Percentiles rank a stretch among this genome's conserved stretches.
phyloP scores from a whole-genome alignment of 2,797 vertebrate genomes.

The Champsocephalus esox region DNA sequence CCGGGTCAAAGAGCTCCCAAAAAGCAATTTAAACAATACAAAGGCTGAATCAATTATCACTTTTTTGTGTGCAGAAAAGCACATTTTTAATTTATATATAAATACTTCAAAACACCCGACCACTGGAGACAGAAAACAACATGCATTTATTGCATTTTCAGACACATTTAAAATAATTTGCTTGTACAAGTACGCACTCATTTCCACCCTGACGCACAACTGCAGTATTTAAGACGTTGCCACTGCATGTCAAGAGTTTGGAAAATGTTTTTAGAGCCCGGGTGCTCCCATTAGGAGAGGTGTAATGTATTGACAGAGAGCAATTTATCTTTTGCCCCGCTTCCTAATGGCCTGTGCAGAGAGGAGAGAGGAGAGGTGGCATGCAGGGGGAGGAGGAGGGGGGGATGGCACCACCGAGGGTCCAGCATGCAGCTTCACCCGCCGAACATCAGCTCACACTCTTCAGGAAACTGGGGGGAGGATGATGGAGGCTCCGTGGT shows the following conservation, averaged over 20 bases:
- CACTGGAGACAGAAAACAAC: background rate
- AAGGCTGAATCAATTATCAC: conserved; percentile 27
- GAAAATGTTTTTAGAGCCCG: conserved; percentile 78
- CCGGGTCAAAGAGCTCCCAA: conserved; percentile 68
- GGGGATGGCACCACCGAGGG: conserved; percentile 55
- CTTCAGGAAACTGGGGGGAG: conserved; percentile 34
- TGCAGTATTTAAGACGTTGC: conserved; percentile 61
- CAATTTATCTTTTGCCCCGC: conserved; percentile 85
- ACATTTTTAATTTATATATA: background rate
- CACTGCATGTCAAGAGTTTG: conserved; percentile 76
- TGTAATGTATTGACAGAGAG: conserved; percentile 88
- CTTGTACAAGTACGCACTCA: background rate
- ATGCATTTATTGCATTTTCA: background rate
- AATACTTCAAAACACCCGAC: background rate
- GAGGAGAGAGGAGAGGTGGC: conserved; percentile 54
- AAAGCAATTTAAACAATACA: conserved; percentile 45
- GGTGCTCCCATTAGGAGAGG: conserved; percentile 85
- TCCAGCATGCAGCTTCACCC: conserved; percentile 61
- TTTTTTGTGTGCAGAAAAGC: background rate
- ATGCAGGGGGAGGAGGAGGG: conserved; percentile 34
- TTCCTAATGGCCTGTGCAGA: conserved; percentile 84
- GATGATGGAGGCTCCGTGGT: conserved; percentile 53
- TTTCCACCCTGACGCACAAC: conserved; percentile 33
- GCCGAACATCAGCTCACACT: conserved; percentile 55
- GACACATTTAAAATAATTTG: background rate